Evolutionary conservation across 2,888 invertebrate species (phyloP).

Genomic region (Scaptomyza parva): DNA sequence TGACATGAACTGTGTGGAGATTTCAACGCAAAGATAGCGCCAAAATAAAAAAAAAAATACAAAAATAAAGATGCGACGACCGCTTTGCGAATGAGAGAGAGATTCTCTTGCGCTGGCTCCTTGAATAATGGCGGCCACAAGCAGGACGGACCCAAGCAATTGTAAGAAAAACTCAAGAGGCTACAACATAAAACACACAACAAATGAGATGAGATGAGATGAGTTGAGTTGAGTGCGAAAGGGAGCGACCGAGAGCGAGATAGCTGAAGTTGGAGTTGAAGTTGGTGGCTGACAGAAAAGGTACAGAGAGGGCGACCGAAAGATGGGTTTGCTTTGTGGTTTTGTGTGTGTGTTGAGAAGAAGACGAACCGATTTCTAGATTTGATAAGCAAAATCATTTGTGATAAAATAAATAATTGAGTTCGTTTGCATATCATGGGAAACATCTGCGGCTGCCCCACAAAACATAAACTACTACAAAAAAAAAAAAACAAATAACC

Average conservation of each 20-base stretch:
- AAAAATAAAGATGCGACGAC: constrained; percentile 70
- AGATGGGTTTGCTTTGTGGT: constrained; percentile 41
- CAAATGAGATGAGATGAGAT: constrained; percentile 61
- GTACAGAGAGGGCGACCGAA: constrained; percentile 25
- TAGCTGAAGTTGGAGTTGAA: constrained; percentile 42
- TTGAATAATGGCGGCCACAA: constrained; percentile 77
- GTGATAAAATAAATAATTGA: constrained; percentile 83
- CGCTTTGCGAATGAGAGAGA: constrained; percentile 63
- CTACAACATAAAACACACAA: constrained; percentile 70
- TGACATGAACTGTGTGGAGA: constrained; percentile 79
- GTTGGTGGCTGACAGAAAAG: constrained; percentile 70
- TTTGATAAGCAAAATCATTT: constrained; percentile 81
- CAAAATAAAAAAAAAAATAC: constrained; percentile 39
- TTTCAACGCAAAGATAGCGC: constrained; percentile 78
- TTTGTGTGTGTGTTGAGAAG: constrained; percentile 61
- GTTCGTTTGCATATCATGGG: constrained; percentile 83
- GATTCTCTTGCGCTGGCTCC: constrained; percentile 42
- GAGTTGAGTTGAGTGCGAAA: constrained; percentile 51
- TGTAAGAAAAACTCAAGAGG: constrained; percentile 79
- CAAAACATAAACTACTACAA: constrained; percentile 34
- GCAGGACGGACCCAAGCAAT: constrained; percentile 72
- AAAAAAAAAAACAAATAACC: constrained; percentile 14
- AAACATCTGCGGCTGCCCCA: constrained; percentile 62
- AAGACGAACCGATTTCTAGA: constrained; percentile 77
- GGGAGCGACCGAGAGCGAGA: constrained; percentile 23